A percentile compares a stretch with the other conserved stretches of the same genome.
These are phyloP conservation scores for Chrysolina haemoptera DNA, from an alignment of 2,888 invertebrate species.

Conservation along the genomic window DNA sequence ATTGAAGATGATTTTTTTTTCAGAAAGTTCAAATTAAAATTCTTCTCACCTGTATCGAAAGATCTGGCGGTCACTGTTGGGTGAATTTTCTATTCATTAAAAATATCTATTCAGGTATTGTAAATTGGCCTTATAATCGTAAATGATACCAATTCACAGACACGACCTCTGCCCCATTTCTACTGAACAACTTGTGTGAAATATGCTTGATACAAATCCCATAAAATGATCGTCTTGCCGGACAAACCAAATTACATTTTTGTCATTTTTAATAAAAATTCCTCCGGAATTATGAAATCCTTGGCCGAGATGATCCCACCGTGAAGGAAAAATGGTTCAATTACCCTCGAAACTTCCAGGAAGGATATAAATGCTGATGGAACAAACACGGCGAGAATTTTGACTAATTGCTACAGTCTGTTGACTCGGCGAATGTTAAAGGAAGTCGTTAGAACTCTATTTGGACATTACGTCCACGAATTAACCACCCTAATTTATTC, in stretches of 20 bases:
- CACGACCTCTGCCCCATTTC: background rate
- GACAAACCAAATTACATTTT: conserved; percentile 2
- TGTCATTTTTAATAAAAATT: background rate
- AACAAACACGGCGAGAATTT: background rate
- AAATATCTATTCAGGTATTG: too few relatives aligned
- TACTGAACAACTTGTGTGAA: background rate
- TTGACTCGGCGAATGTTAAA: background rate
- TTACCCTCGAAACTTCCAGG: background rate
- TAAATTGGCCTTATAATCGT: too few relatives aligned
- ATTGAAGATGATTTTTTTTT: too few relatives aligned
- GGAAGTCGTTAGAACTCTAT: conserved; percentile 4
- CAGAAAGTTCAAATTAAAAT: too few relatives aligned
- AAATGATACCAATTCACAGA: background rate
- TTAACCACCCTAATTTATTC: background rate
- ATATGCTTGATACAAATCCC: background rate
- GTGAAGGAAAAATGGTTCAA: background rate
- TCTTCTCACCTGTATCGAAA: too few relatives aligned
- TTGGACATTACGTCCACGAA: background rate
- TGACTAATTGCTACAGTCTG: background rate
- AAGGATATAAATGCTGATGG: background rate
- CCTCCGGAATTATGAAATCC: background rate
- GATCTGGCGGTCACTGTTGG: too few relatives aligned
- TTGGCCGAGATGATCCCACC: background rate
- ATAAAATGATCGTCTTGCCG: background rate
- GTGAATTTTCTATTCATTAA: too few relatives aligned